These are phyloP conservation scores for Siderastrea siderea DNA, from an alignment of 92 coral and sea anemone species.

Conservation along the genomic window DNA sequence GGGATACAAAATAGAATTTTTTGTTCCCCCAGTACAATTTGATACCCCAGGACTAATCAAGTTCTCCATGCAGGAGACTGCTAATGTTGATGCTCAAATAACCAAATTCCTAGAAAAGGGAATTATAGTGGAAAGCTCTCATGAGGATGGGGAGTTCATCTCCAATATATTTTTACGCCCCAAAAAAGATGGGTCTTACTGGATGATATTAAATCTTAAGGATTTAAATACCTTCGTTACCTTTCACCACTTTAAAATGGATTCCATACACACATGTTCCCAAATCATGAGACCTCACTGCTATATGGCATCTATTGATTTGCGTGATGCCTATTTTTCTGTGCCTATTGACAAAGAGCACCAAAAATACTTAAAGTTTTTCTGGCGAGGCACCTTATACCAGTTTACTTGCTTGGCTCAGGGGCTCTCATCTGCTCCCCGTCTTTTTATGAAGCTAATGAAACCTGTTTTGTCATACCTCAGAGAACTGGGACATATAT, in stretches of 20 bases:
- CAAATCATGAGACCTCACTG: conserved; percentile 50
- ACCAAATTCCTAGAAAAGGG: conserved; percentile 51
- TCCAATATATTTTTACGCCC: conserved; percentile 46
- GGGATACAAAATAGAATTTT: conserved; percentile 45
- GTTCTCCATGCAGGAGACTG: conserved; percentile 13
- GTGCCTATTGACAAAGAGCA: conserved; percentile 49
- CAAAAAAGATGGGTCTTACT: conserved; percentile 43
- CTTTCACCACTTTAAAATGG: conserved; percentile 63
- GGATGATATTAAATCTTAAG: conserved; percentile 48
- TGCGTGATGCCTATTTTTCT: conserved; percentile 57
- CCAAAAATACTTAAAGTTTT: conserved; percentile 56
- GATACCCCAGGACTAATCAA: conserved; percentile 32
- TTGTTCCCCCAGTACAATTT: conserved; percentile 41
- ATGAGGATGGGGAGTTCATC: conserved; percentile 40
- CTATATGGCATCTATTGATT: conserved; percentile 52
- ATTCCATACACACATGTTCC: conserved; percentile 55
- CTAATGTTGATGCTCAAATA: conserved; percentile 43
- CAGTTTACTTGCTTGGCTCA: conserved; percentile 65
- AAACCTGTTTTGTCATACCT: conserved; percentile 61
- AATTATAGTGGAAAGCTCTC: conserved; percentile 29
- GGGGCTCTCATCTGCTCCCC: conserved; percentile 72
- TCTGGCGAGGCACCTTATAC: conserved; percentile 40
- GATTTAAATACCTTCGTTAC: conserved; percentile 44
- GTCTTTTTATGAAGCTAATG: conserved; percentile 67
- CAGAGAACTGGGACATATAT: conserved; percentile 62